A percentile compares a stretch with the other conserved stretches of the same genome.
These are phyloP conservation scores for Strix uralensis DNA, from an alignment of 2,113 vertebrate genomes.

Conservation along the genomic window DNA sequence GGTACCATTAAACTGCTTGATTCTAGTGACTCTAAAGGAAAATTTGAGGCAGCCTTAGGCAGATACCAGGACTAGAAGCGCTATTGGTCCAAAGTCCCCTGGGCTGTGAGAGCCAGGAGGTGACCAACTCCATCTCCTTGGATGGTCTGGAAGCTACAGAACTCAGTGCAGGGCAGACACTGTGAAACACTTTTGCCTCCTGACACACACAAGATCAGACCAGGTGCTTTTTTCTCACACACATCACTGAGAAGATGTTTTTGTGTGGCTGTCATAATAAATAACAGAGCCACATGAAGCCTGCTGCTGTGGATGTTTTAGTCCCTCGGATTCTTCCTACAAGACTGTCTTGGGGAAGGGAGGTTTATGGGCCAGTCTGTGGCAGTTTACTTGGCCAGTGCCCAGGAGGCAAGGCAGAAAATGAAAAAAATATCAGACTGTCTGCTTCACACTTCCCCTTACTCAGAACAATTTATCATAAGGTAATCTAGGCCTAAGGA, in stretches of 20 bases:
- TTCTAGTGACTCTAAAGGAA: neutral
- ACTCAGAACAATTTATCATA: neutral
- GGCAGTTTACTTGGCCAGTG: neutral
- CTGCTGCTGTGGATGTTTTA: neutral
- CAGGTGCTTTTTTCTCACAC: neutral
- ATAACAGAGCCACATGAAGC: neutral
- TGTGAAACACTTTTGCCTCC: neutral
- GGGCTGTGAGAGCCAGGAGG: neutral
- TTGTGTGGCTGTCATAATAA: neutral
- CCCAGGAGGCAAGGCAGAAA: neutral
- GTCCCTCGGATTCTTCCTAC: neutral
- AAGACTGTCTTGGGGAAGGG: neutral
- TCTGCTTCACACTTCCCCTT: neutral
- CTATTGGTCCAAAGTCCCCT: accelerated
- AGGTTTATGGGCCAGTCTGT: accelerated
- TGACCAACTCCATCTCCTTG: neutral
- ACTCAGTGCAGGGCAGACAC: neutral
- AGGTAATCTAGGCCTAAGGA: neutral
- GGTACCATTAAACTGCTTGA: neutral
- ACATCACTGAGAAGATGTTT: neutral
- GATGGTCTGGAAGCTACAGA: neutral
- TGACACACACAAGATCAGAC: neutral
- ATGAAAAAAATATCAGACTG: neutral
- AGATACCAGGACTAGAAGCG: neutral
- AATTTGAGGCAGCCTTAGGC: neutral